Conservation (phyloP, 2,888 invertebrate genomes). For the Athripsodes cinereus region DNA sequence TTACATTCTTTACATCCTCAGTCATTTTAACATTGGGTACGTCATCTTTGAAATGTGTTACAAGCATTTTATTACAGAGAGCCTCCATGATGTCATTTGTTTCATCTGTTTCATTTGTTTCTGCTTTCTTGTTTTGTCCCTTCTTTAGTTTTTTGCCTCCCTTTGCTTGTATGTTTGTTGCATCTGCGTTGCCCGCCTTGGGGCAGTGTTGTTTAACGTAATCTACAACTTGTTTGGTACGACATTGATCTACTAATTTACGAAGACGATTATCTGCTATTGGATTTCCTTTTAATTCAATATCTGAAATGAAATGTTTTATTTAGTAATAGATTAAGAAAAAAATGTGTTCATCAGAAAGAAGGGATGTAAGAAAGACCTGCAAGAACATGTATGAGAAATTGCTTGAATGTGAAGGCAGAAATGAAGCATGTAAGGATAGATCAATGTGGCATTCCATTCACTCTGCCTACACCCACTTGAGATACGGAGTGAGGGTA, state of each 20-base stretch:
- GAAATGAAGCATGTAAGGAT: no score
- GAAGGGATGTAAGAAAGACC: no score
- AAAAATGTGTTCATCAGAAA: no score
- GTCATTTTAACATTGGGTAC: slow-evolving; percentile 46
- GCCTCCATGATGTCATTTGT: slow-evolving; percentile 27
- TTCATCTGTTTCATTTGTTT: slow-evolving; percentile 32
- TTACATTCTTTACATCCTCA: slow-evolving; percentile 53
- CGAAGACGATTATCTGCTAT: slow-evolving; percentile 64
- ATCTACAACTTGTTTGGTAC: slow-evolving; percentile 69
- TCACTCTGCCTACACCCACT: no score
- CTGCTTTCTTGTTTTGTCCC: slow-evolving; percentile 35
- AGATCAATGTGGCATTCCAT: no score
- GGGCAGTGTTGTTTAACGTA: slow-evolving; percentile 65
- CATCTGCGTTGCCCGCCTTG: slow-evolving; percentile 34
- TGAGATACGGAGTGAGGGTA: no score
- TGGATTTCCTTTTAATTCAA: slow-evolving; percentile 69
- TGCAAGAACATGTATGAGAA: no score
- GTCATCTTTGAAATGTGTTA: slow-evolving; percentile 47
- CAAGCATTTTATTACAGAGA: slow-evolving; percentile 28
- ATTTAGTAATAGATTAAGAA: no score
- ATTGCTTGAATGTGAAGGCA: no score
- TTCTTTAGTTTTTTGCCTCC: slow-evolving; percentile 38
- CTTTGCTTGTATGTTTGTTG: slow-evolving; percentile 33
- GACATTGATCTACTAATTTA: slow-evolving; percentile 69
- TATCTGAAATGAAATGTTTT: slow-evolving; percentile 55